phyloP scores from a whole-genome alignment of 2,113 vertebrate genomes.

The Daubentonia madagascariensis region DNA sequence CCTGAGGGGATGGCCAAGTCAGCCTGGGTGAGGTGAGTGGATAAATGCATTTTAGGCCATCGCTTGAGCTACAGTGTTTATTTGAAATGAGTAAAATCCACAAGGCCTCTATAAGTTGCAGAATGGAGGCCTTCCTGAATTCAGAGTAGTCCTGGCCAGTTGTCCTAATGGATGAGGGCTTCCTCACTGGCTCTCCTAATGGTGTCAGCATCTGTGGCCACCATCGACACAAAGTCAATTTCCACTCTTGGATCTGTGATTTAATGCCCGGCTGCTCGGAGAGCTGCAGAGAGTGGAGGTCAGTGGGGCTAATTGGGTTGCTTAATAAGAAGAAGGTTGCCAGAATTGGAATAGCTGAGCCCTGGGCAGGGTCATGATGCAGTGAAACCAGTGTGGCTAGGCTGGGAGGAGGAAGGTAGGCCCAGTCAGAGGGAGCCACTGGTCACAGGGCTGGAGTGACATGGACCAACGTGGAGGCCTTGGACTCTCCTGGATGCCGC shows the following conservation, averaged over 20 bases:
- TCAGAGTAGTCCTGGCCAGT: background rate
- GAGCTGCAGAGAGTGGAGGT: slow-evolving; percentile 83
- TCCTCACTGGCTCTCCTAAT: background rate
- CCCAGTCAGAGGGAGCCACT: background rate
- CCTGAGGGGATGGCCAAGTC: background rate
- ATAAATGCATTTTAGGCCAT: background rate
- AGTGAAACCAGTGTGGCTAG: background rate
- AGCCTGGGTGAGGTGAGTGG: background rate
- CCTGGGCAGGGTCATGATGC: background rate
- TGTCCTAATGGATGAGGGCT: background rate
- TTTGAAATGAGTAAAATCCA: slow-evolving; percentile 15
- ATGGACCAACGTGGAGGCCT: background rate
- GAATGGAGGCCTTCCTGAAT: background rate
- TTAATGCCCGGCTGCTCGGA: slow-evolving; percentile 85
- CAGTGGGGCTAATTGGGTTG: slow-evolving; percentile 83
- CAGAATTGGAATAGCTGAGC: slow-evolving; percentile 35
- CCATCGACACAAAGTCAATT: slow-evolving; percentile 81
- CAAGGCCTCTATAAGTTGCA: background rate
- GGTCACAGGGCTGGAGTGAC: background rate
- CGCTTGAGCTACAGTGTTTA: background rate
- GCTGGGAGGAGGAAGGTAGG: background rate
- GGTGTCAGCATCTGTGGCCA: background rate
- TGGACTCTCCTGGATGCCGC: background rate
- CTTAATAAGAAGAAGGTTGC: slow-evolving; percentile 75
- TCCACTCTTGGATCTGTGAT: slow-evolving; percentile 83